Evolutionary conservation across 1,140 invertebrate species (phyloP).

Genomic region (Nasonia longicornis): DNA sequence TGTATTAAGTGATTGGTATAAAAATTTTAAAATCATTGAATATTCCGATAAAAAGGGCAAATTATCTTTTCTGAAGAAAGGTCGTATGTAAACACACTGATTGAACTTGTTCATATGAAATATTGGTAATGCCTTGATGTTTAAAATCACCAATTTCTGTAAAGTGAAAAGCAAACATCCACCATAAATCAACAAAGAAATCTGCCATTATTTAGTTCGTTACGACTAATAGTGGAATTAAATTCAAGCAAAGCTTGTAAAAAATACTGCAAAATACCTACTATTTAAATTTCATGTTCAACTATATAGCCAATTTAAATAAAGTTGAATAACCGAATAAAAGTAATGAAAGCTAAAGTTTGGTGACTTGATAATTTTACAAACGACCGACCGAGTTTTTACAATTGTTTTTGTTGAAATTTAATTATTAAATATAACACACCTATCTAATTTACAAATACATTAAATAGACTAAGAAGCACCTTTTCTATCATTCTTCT

Average conservation of each 20-base stretch:
- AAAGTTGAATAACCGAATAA: neutral
- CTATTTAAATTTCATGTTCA: neutral
- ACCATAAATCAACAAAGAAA: neutral
- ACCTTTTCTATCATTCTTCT: conserved; percentile 35
- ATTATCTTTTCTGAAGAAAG: neutral
- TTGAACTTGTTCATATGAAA: neutral
- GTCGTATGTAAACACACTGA: neutral
- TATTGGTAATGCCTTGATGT: too few species aligned
- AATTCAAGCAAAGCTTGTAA: neutral
- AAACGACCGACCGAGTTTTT: neutral
- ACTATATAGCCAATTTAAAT: neutral
- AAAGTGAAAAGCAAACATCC: neutral
- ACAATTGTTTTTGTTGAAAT: neutral
- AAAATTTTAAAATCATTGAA: neutral
- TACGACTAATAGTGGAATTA: neutral
- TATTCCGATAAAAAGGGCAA: neutral
- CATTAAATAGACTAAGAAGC: conserved; percentile 39
- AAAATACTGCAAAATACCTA: neutral
- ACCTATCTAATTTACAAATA: conserved; percentile 44
- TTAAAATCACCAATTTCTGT: neutral
- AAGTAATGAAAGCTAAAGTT: neutral
- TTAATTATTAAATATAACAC: conserved; percentile 26
- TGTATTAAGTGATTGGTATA: neutral
- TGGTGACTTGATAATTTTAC: neutral
- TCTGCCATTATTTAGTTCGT: neutral